These are phyloP conservation scores for Ursus arctos DNA, from an alignment of 2,113 vertebrate genomes.

Conservation along the genomic window DNA sequence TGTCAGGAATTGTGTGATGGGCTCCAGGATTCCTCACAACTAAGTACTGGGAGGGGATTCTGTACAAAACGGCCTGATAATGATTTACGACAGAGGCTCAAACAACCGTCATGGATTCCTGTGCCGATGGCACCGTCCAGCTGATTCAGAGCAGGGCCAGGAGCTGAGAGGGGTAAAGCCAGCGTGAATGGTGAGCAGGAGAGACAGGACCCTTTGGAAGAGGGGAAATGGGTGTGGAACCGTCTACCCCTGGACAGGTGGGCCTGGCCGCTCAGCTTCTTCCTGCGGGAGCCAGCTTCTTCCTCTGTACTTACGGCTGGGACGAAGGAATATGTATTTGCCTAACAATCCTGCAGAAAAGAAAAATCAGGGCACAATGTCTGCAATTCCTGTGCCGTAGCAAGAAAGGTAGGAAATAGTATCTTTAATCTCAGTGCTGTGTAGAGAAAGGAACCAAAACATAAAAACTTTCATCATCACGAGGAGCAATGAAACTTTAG, in stretches of 20 bases:
- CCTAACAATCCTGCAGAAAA: background rate
- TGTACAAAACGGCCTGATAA: fast-evolving
- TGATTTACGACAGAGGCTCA: background rate
- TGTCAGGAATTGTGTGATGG: fast-evolving
- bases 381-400: fast-evolving
- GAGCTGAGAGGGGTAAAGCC: background rate
- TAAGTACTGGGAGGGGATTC: no score
- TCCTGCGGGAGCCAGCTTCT: fast-evolving
- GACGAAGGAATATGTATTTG: background rate
- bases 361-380: no score
- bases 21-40: no score
- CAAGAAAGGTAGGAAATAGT: background rate
- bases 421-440: background rate
- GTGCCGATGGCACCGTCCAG: background rate
- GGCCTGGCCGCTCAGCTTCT: fast-evolving
- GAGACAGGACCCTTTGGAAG: background rate
- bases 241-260: fast-evolving
- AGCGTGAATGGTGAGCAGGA: fast-evolving
- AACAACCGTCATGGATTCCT: background rate
- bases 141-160: background rate
- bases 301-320: background rate
- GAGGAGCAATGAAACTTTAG: background rate
- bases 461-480: no score
- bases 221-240: no score
- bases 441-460: background rate